Evolutionary conservation across 2,888 invertebrate species (phyloP).

Genomic region (Hypolimnas misippus): DNA sequence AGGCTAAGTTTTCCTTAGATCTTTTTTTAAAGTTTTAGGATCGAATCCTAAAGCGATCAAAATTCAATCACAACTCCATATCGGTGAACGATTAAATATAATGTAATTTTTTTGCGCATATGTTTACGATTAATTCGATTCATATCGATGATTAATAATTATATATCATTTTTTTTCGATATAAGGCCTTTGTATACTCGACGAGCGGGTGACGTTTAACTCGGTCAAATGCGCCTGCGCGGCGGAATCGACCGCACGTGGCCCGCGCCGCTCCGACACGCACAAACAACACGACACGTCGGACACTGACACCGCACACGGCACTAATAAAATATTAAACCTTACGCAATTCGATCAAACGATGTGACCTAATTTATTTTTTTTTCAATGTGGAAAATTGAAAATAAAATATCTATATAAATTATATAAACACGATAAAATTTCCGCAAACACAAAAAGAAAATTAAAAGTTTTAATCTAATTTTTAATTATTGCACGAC

Average conservation of each 20-base stretch:
- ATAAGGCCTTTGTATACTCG: constrained; percentile 35
- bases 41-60: too few species aligned
- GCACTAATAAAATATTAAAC: constrained; percentile 9
- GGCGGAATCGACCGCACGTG: constrained; percentile 74
- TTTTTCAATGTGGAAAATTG: neutral
- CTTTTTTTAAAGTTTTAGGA: too few species aligned
- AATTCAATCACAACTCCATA: too few species aligned
- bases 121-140: too few species aligned
- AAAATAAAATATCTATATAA: neutral
- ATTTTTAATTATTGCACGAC: constrained; percentile 20
- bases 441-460: neutral
- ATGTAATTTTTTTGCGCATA: too few species aligned
- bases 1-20: too few species aligned
- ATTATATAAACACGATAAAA: too few species aligned
- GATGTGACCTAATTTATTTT: constrained; percentile 8
- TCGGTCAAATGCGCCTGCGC: constrained; percentile 63
- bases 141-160: too few species aligned
- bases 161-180: too few species aligned
- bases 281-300: constrained; percentile 47
- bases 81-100: too few species aligned
- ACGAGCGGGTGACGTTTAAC: constrained; percentile 56
- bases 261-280: constrained; percentile 46
- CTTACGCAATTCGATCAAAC: constrained; percentile 24
- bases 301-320: constrained; percentile 44
- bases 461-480: constrained; percentile 9